Conservation (phyloP, 2,888 invertebrate species). For the Megalurothrips usitatus region DNA sequence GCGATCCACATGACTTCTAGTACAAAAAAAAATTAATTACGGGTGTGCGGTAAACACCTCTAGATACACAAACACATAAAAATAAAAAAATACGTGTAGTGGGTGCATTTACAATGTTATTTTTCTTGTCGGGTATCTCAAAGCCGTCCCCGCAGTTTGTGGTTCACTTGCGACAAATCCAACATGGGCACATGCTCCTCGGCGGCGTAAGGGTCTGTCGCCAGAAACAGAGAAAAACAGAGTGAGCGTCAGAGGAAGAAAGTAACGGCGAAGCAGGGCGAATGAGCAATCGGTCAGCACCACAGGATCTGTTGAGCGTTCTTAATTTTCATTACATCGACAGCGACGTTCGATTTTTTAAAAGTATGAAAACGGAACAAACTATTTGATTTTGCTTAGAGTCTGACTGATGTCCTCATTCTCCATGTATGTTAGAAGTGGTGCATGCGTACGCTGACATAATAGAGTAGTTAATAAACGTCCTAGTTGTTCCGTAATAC, state of each 20-base stretch:
- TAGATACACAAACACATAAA: background rate
- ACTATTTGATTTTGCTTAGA: too few relatives aligned
- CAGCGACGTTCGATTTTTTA: background rate
- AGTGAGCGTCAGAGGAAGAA: conserved; percentile 17
- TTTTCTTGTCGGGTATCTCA: background rate
- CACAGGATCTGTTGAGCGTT: too few relatives aligned
- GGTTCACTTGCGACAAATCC: conserved; percentile 21
- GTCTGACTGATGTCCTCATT: too few relatives aligned
- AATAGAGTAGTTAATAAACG: too few relatives aligned
- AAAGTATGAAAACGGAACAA: too few relatives aligned
- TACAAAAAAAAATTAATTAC: background rate
- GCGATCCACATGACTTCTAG: background rate
- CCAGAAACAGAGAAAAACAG: conserved; percentile 19
- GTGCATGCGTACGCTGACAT: too few relatives aligned
- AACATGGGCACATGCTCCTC: conserved; percentile 21
- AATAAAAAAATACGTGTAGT: background rate
- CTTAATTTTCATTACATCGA: background rate
- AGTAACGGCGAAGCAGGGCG: conserved; percentile 9
- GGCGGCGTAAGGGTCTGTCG: conserved; percentile 21
- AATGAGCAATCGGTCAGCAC: background rate
- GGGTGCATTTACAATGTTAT: conserved; percentile 7
- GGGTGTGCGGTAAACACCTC: conserved; percentile 5
- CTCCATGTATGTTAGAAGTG: too few relatives aligned
- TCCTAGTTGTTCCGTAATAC: too few relatives aligned
- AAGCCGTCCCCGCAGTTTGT: conserved; percentile 19